A percentile compares a stretch with the other conserved stretches of the same genome.
Evolutionary conservation across 2,888 invertebrate species (phyloP).

Genomic region (Drosophila greeni): DNA sequence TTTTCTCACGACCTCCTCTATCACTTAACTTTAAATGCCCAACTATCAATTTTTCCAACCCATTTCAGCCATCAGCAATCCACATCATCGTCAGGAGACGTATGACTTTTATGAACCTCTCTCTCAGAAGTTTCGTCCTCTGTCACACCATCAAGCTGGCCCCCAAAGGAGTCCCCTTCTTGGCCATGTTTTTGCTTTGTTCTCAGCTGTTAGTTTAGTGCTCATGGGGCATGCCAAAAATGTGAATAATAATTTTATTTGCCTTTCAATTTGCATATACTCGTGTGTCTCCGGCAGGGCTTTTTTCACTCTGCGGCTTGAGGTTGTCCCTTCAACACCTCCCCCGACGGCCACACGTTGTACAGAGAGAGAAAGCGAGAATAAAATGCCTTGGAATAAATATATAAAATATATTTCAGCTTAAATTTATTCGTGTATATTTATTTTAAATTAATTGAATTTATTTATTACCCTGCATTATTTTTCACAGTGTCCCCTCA

Average conservation of each 20-base stretch:
- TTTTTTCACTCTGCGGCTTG: slow-evolving; percentile 34
- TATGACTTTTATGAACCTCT: slow-evolving; percentile 57
- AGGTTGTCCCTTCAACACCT: slow-evolving; percentile 21
- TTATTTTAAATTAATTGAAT: too few species aligned
- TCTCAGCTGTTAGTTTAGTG: slow-evolving; percentile 70
- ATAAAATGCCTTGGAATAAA: background rate
- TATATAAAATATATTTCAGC: background rate
- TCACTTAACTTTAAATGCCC: slow-evolving; percentile 10
- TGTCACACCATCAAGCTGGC: slow-evolving; percentile 49
- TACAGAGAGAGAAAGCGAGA: background rate
- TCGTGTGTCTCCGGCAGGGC: slow-evolving; percentile 37
- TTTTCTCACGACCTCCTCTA: background rate
- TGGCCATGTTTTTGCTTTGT: slow-evolving; percentile 57
- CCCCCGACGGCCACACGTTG: background rate
- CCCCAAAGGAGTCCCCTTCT: slow-evolving; percentile 11
- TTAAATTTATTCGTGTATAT: too few species aligned
- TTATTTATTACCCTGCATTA: too few species aligned
- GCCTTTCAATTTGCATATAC: slow-evolving; percentile 66
- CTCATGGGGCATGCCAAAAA: slow-evolving; percentile 70
- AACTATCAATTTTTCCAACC: slow-evolving; percentile 11
- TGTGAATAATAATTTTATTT: slow-evolving; percentile 75
- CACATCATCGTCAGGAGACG: slow-evolving; percentile 20
- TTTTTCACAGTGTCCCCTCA: slow-evolving; percentile 15
- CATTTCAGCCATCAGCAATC: slow-evolving; percentile 23
- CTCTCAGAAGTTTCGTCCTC: slow-evolving; percentile 48